These are phyloP conservation scores for Mus minutoides DNA, from an alignment of 2,797 vertebrate species.

Conservation along the genomic window DNA sequence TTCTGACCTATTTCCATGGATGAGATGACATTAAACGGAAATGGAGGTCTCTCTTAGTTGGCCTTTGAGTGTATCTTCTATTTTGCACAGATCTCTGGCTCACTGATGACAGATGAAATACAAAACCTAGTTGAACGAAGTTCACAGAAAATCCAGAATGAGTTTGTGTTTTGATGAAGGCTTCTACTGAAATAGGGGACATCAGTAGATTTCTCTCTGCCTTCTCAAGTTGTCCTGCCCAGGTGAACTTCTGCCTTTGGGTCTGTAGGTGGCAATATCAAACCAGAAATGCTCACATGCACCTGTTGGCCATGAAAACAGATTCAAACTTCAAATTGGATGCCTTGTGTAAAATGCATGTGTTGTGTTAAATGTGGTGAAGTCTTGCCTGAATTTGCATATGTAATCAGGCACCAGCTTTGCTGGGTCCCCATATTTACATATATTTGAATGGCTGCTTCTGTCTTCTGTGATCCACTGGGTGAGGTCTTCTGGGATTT, in stretches of 20 bases:
- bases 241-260: conserved; percentile 52
- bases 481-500: conserved; percentile 71
- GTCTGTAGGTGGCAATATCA: conserved; percentile 76
- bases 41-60: neutral
- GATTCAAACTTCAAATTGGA: neutral
- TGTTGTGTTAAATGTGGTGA: conserved; percentile 48
- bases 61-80: conserved; percentile 17
- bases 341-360: conserved; percentile 39
- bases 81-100: neutral
- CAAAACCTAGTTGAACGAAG: neutral
- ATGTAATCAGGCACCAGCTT: conserved; percentile 44
- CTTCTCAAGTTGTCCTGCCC: neutral
- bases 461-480: conserved; percentile 37
- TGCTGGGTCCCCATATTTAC: conserved; percentile 64
- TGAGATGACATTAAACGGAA: conserved; percentile 26
- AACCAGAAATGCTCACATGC: conserved; percentile 48
- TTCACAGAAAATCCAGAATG: conserved; percentile 25
- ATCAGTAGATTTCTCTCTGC: neutral
- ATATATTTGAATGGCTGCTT: conserved; percentile 66
- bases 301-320: neutral
- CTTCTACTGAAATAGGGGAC: neutral
- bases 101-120: neutral
- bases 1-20: conserved; percentile 54
- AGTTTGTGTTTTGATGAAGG: neutral
- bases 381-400: conserved; percentile 44